phyloP scores from a whole-genome alignment of 1,140 invertebrate species.

The Odontomachus brunneus region DNA sequence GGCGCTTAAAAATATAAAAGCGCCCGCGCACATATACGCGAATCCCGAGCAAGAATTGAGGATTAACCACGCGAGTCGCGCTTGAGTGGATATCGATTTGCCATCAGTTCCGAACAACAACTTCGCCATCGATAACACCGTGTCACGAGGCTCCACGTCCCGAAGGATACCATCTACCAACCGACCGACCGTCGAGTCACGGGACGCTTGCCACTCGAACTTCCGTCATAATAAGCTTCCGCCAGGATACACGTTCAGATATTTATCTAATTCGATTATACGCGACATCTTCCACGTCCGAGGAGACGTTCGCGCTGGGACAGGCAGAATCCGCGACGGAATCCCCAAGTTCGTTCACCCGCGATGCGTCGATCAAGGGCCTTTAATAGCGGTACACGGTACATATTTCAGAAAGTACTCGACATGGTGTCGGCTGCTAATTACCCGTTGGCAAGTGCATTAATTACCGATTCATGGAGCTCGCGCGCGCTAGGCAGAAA shows the following conservation, averaged over 20 bases:
- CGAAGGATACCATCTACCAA: conserved; percentile 1
- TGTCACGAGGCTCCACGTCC: conserved; percentile 6
- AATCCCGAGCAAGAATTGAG: background rate
- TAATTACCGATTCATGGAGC: conserved; percentile 57
- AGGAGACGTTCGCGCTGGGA: conserved; percentile 31
- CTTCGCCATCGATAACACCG: conserved; percentile 34
- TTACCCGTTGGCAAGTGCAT: conserved; percentile 62
- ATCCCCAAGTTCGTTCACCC: conserved; percentile 52
- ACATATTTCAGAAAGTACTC: conserved; percentile 65
- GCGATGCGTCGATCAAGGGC: conserved; percentile 40
- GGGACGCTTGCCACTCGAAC: conserved; percentile 30
- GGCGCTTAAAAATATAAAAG: too few species aligned
- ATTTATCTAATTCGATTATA: conserved; percentile 55
- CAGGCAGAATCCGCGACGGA: conserved; percentile 5
- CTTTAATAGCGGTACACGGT: conserved; percentile 37
- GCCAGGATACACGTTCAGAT: conserved; percentile 45
- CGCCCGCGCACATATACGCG: background rate
- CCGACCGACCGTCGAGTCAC: conserved; percentile 23
- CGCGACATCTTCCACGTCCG: conserved; percentile 23
- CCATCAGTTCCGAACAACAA: conserved; percentile 19
- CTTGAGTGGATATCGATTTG: conserved; percentile 18
- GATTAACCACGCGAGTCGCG: background rate
- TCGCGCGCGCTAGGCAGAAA: background rate
- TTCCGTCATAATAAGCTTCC: conserved; percentile 55
- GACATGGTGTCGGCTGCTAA: conserved; percentile 54